Percentiles rank a stretch among this genome's conserved stretches.
Conservation (phyloP, 1,140 invertebrate species). For the Teleopsis dalmanni region DNA sequence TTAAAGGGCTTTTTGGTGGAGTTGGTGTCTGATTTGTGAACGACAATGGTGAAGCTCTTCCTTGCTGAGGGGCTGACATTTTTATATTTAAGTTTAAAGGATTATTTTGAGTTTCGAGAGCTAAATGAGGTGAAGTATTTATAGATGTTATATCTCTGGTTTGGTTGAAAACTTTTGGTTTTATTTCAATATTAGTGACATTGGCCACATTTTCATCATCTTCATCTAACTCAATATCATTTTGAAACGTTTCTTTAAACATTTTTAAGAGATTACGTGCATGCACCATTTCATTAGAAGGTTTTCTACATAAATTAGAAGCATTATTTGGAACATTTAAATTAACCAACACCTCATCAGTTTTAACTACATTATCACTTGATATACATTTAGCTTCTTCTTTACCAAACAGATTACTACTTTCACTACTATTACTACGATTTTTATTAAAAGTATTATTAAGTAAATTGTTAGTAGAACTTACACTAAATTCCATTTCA, state of each 20-base stretch:
- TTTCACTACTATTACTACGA: slow-evolving; percentile 17
- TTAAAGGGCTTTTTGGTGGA: not conserved
- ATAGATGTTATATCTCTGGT: slow-evolving; percentile 1
- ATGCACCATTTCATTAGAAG: slow-evolving; percentile 41
- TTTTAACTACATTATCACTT: slow-evolving; percentile 15
- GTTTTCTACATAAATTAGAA: slow-evolving; percentile 37
- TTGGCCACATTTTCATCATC: slow-evolving; percentile 11
- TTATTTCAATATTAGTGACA: too few species aligned
- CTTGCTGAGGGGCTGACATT: not conserved
- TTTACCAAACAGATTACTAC: slow-evolving; percentile 27
- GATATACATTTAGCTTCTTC: slow-evolving; percentile 1
- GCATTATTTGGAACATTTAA: slow-evolving; percentile 12
- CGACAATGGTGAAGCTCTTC: not conserved
- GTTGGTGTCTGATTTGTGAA: not conserved
- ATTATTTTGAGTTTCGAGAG: too few species aligned
- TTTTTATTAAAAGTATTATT: slow-evolving; percentile 3
- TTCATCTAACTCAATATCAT: slow-evolving; percentile 33
- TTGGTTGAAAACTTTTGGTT: not conserved
- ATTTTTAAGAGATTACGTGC: slow-evolving; percentile 37
- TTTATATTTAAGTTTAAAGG: too few species aligned
- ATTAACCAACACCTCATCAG: slow-evolving; percentile 20
- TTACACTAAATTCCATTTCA: slow-evolving; percentile 45
- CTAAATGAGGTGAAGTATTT: not conserved
- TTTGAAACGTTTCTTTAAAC: slow-evolving; percentile 40
- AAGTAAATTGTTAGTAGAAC: slow-evolving; percentile 42